Conservation (phyloP, 2,888 invertebrate species). For the Apotomis betuletana region DNA sequence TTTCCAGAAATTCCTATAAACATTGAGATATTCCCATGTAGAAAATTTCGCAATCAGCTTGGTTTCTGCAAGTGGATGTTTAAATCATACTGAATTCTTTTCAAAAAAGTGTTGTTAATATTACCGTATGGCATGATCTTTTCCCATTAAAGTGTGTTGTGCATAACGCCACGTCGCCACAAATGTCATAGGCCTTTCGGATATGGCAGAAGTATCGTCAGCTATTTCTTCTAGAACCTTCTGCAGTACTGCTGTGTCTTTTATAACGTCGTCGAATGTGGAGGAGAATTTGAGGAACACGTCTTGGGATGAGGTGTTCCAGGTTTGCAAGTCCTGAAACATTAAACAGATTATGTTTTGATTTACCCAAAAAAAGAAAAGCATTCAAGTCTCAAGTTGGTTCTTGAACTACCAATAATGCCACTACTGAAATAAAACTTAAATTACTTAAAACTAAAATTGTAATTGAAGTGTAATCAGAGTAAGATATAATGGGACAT, state of each 20-base stretch:
- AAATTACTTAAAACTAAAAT: too few species aligned
- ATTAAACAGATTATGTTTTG: too few species aligned
- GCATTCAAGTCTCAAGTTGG: too few species aligned
- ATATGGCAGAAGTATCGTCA: slow-evolving; percentile 46
- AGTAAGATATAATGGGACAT: too few species aligned
- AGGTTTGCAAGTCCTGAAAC: slow-evolving; percentile 56
- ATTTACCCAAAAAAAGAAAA: too few species aligned
- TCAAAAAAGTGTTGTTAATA: background rate
- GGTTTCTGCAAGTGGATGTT: background rate
- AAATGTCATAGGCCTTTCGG: slow-evolving; percentile 47
- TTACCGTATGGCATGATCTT: slow-evolving; percentile 60
- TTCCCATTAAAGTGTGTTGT: slow-evolving; percentile 54
- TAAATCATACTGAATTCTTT: background rate
- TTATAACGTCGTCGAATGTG: slow-evolving; percentile 63
- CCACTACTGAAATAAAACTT: too few species aligned
- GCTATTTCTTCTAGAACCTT: slow-evolving; percentile 52
- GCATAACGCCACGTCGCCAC: slow-evolving; percentile 61
- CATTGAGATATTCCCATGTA: too few species aligned
- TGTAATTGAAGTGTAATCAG: too few species aligned
- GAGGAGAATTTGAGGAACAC: slow-evolving; percentile 69
- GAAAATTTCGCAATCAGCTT: too few species aligned
- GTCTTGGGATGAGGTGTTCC: slow-evolving; percentile 64
- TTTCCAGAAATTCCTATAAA: too few species aligned
- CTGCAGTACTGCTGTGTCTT: slow-evolving; percentile 57
- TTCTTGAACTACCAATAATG: too few species aligned